Evolutionary conservation across 2,797 vertebrate genomes (phyloP).

Genomic region (Platyrinchus mystaceus): DNA sequence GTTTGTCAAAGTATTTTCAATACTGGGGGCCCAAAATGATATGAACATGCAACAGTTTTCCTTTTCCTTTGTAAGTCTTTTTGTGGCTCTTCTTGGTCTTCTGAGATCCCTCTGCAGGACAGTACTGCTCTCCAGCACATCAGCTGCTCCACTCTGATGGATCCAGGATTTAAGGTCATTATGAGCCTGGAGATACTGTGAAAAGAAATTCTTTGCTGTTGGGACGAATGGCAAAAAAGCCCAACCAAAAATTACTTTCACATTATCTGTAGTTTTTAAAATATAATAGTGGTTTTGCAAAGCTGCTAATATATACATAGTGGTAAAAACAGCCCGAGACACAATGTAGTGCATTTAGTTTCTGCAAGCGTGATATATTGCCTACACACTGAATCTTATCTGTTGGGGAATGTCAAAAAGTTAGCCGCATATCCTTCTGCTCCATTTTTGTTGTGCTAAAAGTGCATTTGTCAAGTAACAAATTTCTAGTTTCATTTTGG

Average conservation of each 20-base stretch:
- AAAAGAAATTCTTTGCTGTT: background rate
- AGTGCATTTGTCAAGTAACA: background rate
- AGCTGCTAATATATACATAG: background rate
- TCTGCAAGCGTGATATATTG: background rate
- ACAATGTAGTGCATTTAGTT: background rate
- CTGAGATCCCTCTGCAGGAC: background rate
- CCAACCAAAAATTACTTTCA: background rate
- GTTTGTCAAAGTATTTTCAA: background rate
- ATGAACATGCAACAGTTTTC: background rate
- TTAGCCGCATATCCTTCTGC: slow-evolving; percentile 14
- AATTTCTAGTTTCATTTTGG: background rate
- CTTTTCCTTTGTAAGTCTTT: background rate
- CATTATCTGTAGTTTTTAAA: background rate
- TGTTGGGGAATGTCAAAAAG: slow-evolving; percentile 26
- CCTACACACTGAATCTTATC: slow-evolving; percentile 35
- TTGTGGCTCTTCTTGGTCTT: background rate
- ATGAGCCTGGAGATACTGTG: background rate
- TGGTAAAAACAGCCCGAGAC: background rate
- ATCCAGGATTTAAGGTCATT: background rate
- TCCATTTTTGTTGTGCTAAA: slow-evolving; percentile 40
- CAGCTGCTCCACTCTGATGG: background rate
- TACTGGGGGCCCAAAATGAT: background rate
- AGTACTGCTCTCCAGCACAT: background rate
- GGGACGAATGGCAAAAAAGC: background rate
- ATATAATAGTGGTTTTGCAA: background rate